Conservation (phyloP, 1,140 invertebrate genomes). For the Harlomillsia oculata region DNA sequence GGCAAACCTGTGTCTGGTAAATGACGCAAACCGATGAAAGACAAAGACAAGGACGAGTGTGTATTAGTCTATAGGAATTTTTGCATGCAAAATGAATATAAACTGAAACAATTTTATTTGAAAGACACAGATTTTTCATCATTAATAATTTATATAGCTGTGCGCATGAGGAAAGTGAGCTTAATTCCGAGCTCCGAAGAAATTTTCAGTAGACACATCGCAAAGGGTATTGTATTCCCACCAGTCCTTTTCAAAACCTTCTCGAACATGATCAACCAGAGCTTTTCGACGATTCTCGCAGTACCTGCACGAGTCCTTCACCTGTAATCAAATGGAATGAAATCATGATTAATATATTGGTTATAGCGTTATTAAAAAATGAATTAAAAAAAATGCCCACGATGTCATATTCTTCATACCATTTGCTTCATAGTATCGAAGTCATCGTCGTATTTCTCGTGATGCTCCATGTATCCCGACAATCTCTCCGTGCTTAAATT, state of each 20-base stretch:
- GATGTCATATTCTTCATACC: background rate
- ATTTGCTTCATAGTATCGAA: background rate
- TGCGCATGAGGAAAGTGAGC: no score
- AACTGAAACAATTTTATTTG: no score
- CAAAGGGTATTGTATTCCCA: slow-evolving; percentile 94
- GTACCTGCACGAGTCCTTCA: slow-evolving; percentile 51
- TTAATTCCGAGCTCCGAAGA: no score
- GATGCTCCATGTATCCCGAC: slow-evolving; percentile 13
- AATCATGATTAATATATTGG: background rate
- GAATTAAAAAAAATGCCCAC: background rate
- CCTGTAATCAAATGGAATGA: slow-evolving; percentile 1
- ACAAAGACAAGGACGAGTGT: no score
- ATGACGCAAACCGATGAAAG: no score
- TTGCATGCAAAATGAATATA: no score
- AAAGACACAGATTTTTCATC: no score
- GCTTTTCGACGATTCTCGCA: slow-evolving; percentile 91
- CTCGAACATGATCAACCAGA: slow-evolving; percentile 88
- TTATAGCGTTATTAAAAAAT: background rate
- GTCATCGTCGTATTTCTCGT: background rate
- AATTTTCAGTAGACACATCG: no score
- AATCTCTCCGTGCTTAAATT: slow-evolving; percentile 49
- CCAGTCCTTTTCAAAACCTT: slow-evolving; percentile 96
- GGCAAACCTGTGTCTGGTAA: no score
- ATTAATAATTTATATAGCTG: no score
- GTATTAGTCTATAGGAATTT: no score